Percentiles rank a stretch among this genome's conserved stretches.
Evolutionary conservation across 2,113 vertebrate genomes (phyloP).

Genomic region (Chaetura pelagica): DNA sequence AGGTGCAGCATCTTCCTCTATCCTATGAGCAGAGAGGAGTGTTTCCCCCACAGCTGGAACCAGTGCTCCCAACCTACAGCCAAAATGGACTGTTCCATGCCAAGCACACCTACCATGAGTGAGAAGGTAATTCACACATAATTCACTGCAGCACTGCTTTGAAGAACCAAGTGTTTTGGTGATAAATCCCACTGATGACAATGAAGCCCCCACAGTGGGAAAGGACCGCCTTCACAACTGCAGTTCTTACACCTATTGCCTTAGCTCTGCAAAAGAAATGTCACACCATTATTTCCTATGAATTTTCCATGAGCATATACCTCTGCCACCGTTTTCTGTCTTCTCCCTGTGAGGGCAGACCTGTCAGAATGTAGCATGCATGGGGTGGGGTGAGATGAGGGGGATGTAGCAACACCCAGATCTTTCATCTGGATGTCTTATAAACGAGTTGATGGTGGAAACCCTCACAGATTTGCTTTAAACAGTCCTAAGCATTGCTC

Average conservation of each 20-base stretch:
- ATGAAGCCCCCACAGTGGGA: accelerated
- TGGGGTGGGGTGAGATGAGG: background rate
- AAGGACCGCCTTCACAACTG: background rate
- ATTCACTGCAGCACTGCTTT: background rate
- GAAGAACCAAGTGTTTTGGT: background rate
- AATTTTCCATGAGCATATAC: background rate
- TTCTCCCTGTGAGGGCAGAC: background rate
- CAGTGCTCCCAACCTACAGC: background rate
- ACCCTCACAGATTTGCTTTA: background rate
- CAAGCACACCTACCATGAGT: accelerated
- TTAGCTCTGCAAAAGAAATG: background rate
- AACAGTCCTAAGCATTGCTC: background rate
- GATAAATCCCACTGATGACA: accelerated
- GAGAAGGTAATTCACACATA: background rate
- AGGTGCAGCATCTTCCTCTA: accelerated
- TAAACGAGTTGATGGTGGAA: background rate
- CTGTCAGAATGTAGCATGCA: background rate
- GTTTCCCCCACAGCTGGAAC: background rate
- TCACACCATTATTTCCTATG: background rate
- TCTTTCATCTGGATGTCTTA: background rate
- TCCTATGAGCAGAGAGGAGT: background rate
- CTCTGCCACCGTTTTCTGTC: background rate
- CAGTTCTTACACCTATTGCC: background rate
- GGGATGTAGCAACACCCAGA: background rate
- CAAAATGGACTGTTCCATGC: background rate